These are phyloP conservation scores for Pristionchus exspectatus DNA, from an alignment of 2,888 invertebrate genomes.

Conservation along the genomic window DNA sequence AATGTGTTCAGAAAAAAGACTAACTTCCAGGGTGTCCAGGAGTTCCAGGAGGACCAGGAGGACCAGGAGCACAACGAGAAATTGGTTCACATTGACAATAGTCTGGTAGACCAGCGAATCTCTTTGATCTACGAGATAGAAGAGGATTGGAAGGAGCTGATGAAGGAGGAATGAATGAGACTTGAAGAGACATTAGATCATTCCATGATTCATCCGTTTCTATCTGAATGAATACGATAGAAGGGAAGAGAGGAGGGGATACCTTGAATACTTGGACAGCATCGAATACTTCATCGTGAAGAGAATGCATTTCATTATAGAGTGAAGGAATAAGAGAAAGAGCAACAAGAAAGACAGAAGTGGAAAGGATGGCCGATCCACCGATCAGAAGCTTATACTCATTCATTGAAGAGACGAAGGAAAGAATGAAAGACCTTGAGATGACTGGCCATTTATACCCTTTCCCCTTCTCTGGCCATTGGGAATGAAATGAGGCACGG, in stretches of 20 bases:
- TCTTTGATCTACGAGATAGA: slow-evolving; percentile 47
- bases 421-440: neutral
- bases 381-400: slow-evolving; percentile 15
- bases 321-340: slow-evolving; percentile 45
- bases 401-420: slow-evolving; percentile 2
- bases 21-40: slow-evolving; percentile 48
- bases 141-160: slow-evolving; percentile 47
- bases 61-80: slow-evolving; percentile 45
- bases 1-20: neutral
- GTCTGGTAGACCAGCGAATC: slow-evolving; percentile 55
- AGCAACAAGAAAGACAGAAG: slow-evolving; percentile 44
- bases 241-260: neutral
- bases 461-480: slow-evolving; percentile 25
- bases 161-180: slow-evolving; percentile 44
- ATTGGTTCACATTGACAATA: slow-evolving; percentile 53
- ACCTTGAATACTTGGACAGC: slow-evolving; percentile 53
- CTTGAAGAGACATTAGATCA: slow-evolving; percentile 45
- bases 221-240: neutral
- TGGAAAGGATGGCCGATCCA: neutral
- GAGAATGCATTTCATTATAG: slow-evolving; percentile 47
- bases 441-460: slow-evolving; percentile 16
- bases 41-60: slow-evolving; percentile 53
- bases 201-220: slow-evolving; percentile 55
- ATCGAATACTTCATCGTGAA: slow-evolving; percentile 48
- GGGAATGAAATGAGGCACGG: slow-evolving; percentile 45